phyloP scores from a whole-genome alignment of 1,140 invertebrate genomes.

The Eulimnadia texana region DNA sequence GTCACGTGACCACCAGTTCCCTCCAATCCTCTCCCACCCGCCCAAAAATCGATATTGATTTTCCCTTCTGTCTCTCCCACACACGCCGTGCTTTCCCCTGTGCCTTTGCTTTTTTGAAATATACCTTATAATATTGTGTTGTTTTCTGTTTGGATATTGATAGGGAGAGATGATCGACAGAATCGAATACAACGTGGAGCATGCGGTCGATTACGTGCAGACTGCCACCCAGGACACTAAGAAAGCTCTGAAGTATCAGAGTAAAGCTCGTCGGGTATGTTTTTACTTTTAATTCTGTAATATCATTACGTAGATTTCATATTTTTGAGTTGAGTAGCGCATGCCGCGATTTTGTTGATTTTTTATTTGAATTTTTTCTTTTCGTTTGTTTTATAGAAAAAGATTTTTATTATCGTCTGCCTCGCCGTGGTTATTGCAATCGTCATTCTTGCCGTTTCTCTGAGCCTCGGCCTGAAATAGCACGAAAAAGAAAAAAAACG shows the following conservation, averaged over 20 bases:
- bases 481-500: background rate
- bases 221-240: conserved; percentile 46
- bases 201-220: conserved; percentile 45
- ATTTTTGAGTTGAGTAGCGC: background rate
- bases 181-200: conserved; percentile 52
- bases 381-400: conserved; percentile 15
- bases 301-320: background rate
- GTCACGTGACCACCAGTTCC: background rate
- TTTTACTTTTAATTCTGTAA: background rate
- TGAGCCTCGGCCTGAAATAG: background rate
- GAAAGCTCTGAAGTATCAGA: conserved; percentile 48
- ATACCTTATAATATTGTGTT: background rate
- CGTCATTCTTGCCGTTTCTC: conserved; percentile 2
- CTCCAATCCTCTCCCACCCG: conserved; percentile 4
- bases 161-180: conserved; percentile 54
- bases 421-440: conserved; percentile 12
- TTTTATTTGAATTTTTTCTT: conserved; percentile 14
- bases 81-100: no score
- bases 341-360: conserved; percentile 1
- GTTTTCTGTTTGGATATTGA: conserved; percentile 23
- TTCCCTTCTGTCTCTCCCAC: conserved; percentile 1
- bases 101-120: background rate
- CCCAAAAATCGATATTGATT: conserved; percentile 9
- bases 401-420: conserved; percentile 17
- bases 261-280: conserved; percentile 47